Percentiles rank a stretch among this genome's conserved stretches.
These are phyloP conservation scores for Dromiciops gliroides DNA, from an alignment of 2,113 vertebrate species.

Conservation along the genomic window DNA sequence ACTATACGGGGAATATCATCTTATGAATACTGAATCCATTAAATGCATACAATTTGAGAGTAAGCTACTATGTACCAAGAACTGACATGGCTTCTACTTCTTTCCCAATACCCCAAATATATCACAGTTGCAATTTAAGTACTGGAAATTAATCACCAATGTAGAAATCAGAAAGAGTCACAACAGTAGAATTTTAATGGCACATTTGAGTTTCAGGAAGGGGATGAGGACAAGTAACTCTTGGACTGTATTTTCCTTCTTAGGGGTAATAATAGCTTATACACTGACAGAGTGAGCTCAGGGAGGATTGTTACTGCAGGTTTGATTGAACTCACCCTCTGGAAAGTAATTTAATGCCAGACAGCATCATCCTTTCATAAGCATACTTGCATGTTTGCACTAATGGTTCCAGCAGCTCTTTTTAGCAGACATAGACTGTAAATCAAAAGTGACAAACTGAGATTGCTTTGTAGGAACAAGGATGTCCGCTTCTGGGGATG, in stretches of 20 bases:
- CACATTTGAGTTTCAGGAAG: conserved; percentile 26
- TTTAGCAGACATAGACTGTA: conserved; percentile 67
- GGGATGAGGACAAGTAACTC: background rate
- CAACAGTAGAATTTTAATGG: conserved; percentile 15
- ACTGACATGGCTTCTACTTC: background rate
- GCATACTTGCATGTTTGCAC: conserved; percentile 8
- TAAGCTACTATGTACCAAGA: conserved; percentile 15
- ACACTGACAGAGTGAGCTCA: background rate
- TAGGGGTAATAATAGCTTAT: conserved; percentile 18
- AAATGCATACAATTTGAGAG: background rate
- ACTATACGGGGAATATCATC: background rate
- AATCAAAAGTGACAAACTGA: conserved; percentile 67
- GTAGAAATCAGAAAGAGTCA: conserved; percentile 24
- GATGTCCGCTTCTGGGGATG: conserved; percentile 22
- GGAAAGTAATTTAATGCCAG: conserved; percentile 69
- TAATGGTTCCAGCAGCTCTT: conserved; percentile 70
- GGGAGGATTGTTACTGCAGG: conserved; percentile 54
- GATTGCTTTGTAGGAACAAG: conserved; percentile 63
- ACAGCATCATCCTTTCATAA: conserved; percentile 70
- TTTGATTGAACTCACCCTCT: conserved; percentile 60
- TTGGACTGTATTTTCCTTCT: conserved; percentile 3
- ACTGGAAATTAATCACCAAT: conserved; percentile 9
- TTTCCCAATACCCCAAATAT: conserved; percentile 9
- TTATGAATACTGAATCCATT: conserved; percentile 28
- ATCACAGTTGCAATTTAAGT: conserved; percentile 29